Percentiles rank a stretch among this genome's conserved stretches.
Conservation (phyloP, 2,888 invertebrate genomes). For the Bombyx huttoni region DNA sequence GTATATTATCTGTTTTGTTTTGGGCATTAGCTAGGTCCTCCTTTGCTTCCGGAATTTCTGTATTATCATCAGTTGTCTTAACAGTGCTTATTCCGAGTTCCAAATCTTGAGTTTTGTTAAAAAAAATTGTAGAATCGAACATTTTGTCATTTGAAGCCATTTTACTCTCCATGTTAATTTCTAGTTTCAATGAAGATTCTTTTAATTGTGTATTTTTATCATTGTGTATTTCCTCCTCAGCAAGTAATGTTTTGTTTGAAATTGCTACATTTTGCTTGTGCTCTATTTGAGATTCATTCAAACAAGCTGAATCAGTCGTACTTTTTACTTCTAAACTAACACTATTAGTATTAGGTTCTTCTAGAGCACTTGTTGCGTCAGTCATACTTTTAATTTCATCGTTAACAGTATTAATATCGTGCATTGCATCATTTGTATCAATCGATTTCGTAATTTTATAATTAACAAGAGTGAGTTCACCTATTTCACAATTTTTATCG, state of each 20-base stretch:
- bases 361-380: not conserved
- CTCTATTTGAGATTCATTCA: too few relatives aligned
- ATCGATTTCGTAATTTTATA: not conserved
- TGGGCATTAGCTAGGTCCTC: not conserved
- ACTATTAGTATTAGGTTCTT: too few relatives aligned
- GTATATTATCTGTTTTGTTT: not conserved
- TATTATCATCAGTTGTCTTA: not conserved
- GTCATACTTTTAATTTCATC: not conserved
- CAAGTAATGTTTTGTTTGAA: too few relatives aligned
- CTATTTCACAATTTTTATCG: constrained; percentile 2
- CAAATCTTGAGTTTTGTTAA: not conserved
- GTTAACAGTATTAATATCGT: not conserved
- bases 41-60: not conserved
- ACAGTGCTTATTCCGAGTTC: not conserved
- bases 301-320: too few relatives aligned
- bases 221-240: too few relatives aligned
- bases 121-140: not conserved
- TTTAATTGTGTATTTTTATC: too few relatives aligned
- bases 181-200: not conserved
- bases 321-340: too few relatives aligned
- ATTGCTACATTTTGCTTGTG: too few relatives aligned
- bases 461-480: not conserved
- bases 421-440: not conserved
- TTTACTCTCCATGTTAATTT: not conserved
- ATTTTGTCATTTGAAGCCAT: not conserved